Conservation (phyloP, 64 coral and sea anemone species). For the Exaiptasia diaphana region DNA sequence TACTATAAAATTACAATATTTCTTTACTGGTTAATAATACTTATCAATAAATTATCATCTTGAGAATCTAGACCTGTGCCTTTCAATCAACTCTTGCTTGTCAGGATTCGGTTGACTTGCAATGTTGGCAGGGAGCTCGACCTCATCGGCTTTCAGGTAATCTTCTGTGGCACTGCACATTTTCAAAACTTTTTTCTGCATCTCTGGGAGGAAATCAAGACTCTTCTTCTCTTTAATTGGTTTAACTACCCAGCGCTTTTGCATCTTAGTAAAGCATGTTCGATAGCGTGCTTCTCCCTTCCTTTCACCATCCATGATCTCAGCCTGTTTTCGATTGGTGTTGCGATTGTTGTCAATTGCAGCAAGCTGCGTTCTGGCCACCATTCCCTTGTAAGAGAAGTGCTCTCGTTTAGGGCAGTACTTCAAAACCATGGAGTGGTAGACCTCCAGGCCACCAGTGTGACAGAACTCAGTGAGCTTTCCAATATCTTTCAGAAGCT, state of each 20-base stretch:
- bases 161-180: neutral
- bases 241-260: constrained; percentile 12
- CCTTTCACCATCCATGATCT: neutral
- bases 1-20: too few relatives aligned
- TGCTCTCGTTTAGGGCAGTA: constrained; percentile 28
- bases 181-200: neutral
- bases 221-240: constrained; percentile 2
- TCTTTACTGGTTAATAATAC: too few relatives aligned
- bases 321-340: neutral
- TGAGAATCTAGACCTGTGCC: too few relatives aligned
- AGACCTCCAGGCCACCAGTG: neutral
- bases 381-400: constrained; percentile 15
- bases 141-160: neutral
- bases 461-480: constrained; percentile 13
- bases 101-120: neutral
- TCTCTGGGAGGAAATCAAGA: neutral
- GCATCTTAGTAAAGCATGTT: neutral
- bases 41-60: too few relatives aligned
- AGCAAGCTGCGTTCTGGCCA: constrained; percentile 18
- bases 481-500: constrained; percentile 8
- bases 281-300: neutral
- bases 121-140: constrained; percentile 1
- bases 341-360: constrained; percentile 1
- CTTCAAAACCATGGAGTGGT: neutral
- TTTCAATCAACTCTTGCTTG: neutral